These are phyloP conservation scores for Dasypolia templi DNA, from an alignment of 2,888 invertebrate genomes.

Conservation along the genomic window DNA sequence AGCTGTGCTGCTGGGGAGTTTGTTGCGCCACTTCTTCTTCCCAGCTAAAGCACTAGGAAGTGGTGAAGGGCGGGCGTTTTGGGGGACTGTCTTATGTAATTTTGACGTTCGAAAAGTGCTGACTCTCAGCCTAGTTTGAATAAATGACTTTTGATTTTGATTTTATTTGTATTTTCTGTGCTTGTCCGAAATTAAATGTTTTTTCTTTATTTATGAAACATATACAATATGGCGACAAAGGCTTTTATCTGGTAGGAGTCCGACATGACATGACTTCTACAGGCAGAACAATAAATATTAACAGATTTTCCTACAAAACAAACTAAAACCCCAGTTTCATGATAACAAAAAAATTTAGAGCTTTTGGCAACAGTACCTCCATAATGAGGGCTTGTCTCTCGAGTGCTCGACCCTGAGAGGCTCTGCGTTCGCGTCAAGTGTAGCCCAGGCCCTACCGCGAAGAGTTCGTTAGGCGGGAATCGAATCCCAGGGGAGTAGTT, in stretches of 20 bases:
- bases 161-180: too few species aligned
- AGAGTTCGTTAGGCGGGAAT: slow-evolving; percentile 78
- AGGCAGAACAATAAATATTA: background rate
- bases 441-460: slow-evolving; percentile 53
- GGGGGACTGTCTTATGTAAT: too few species aligned
- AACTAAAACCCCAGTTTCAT: background rate
- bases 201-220: too few species aligned
- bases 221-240: background rate
- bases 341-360: background rate
- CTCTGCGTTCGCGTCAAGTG: slow-evolving; percentile 45
- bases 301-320: background rate
- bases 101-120: too few species aligned
- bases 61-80: too few species aligned
- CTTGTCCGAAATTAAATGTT: too few species aligned
- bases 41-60: too few species aligned
- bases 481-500: slow-evolving; percentile 73
- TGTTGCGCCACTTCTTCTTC: too few species aligned
- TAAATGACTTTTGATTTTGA: too few species aligned
- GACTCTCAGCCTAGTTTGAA: too few species aligned
- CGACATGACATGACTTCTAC: too few species aligned
- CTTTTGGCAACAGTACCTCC: slow-evolving; percentile 17
- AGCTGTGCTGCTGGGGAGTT: too few species aligned
- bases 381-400: slow-evolving; percentile 40
- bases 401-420: slow-evolving; percentile 19
- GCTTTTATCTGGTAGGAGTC: background rate